These are phyloP conservation scores for Alligator sinensis DNA, from an alignment of 2,113 vertebrate genomes.

Conservation along the genomic window DNA sequence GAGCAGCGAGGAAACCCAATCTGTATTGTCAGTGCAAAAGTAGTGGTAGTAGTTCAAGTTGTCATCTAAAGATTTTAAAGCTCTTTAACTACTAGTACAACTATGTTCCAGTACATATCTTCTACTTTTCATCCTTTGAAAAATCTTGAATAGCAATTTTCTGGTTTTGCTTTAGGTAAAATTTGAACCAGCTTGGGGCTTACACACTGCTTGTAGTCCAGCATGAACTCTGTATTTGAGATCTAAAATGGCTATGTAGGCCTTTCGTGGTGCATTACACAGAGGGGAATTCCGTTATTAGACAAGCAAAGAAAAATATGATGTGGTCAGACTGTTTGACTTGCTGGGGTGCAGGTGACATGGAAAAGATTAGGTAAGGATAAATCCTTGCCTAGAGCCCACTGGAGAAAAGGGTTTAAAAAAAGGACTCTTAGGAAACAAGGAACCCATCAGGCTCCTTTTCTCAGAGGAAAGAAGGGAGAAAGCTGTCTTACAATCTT, in stretches of 20 bases:
- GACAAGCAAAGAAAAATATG: background rate
- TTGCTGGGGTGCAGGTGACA: background rate
- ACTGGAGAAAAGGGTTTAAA: background rate
- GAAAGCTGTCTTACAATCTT: background rate
- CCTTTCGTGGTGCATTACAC: background rate
- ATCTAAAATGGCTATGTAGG: accelerated
- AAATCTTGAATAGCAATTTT: background rate
- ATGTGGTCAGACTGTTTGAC: background rate
- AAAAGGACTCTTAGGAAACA: background rate
- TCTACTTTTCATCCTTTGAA: background rate
- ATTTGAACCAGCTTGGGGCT: background rate
- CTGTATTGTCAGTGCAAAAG: background rate
- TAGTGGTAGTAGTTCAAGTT: background rate
- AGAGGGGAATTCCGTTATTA: background rate
- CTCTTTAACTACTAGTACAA: no score
- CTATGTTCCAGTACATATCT: background rate
- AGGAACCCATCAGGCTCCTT: background rate
- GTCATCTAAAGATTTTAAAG: background rate
- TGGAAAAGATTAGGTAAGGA: background rate
- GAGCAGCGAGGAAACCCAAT: background rate
- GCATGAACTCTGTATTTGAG: background rate
- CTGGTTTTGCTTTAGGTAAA: background rate
- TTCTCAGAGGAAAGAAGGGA: background rate
- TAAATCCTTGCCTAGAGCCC: background rate
- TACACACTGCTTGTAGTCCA: background rate